Evolutionary conservation across 1,140 invertebrate species (phyloP).

Genomic region (Sycophila sp.): DNA sequence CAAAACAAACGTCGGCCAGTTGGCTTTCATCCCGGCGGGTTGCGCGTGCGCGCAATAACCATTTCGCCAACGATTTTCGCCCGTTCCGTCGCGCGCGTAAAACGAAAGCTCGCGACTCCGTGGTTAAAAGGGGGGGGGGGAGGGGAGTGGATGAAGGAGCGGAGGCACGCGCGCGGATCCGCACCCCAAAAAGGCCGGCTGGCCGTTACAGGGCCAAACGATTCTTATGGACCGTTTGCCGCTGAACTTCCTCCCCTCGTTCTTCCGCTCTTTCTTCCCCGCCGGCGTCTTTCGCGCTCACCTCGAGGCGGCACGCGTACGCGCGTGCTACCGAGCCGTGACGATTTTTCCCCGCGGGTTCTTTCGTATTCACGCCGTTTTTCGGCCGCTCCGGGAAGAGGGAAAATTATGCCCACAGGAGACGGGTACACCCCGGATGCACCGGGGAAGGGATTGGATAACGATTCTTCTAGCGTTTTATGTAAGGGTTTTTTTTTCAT

Average conservation of each 20-base stretch:
- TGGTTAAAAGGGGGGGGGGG: neutral
- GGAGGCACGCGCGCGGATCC: neutral
- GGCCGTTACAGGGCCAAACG: neutral
- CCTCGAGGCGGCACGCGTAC: too few species aligned
- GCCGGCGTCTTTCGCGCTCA: neutral
- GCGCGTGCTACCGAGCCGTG: too few species aligned
- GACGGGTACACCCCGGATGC: neutral
- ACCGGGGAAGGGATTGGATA: neutral
- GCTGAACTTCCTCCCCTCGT: too few species aligned
- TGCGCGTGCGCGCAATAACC: constrained; percentile 37
- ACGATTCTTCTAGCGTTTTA: neutral
- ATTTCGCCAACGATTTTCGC: neutral
- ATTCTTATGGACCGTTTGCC: neutral
- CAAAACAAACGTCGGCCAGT: too few species aligned
- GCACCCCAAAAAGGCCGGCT: neutral
- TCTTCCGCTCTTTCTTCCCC: neutral
- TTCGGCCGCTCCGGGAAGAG: neutral
- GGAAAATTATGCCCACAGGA: neutral
- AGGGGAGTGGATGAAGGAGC: neutral
- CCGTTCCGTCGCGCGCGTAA: too few species aligned
- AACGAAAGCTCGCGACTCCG: too few species aligned
- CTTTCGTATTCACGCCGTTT: neutral
- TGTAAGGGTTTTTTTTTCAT: neutral
- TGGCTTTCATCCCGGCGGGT: too few species aligned
- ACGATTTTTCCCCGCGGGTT: neutral